phyloP scores from a whole-genome alignment of 2,113 vertebrate genomes.

The Cyphomyrus discorhynchus region DNA sequence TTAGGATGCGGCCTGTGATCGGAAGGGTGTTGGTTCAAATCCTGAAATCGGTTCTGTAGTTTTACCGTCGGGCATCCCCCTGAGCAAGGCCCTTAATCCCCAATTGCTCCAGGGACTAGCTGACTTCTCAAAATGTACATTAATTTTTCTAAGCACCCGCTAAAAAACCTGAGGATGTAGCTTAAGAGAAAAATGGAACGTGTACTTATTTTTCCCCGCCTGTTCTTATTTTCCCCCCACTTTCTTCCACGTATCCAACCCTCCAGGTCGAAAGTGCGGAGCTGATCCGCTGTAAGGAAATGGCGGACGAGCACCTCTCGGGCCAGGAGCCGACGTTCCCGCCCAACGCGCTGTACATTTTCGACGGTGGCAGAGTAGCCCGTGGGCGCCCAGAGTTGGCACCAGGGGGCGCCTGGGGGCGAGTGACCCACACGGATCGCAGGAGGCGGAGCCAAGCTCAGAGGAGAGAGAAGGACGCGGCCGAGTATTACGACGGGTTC shows the following conservation, averaged over 20 bases:
- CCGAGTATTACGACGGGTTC: slow-evolving; percentile 62
- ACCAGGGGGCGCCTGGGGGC: neutral
- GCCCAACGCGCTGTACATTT: slow-evolving; percentile 50
- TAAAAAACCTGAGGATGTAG: neutral
- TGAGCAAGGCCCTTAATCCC: too few relatives aligned
- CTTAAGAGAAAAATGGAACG: neutral
- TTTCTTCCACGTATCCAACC: neutral
- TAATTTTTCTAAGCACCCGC: neutral
- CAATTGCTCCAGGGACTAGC: too few relatives aligned
- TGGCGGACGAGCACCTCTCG: slow-evolving; percentile 54
- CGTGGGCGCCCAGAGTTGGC: neutral
- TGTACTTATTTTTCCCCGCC: neutral
- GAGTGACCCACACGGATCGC: neutral
- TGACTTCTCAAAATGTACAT: neutral
- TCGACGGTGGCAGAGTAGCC: slow-evolving; percentile 28
- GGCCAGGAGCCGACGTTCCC: slow-evolving; percentile 47
- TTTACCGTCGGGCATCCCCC: too few relatives aligned
- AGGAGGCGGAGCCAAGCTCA: neutral
- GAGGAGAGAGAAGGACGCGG: slow-evolving; percentile 34
- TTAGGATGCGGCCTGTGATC: neutral
- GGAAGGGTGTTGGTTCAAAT: neutral
- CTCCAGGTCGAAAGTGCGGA: slow-evolving; percentile 51
- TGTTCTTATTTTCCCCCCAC: neutral
- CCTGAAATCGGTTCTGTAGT: neutral
- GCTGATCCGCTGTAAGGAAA: slow-evolving; percentile 63